Percentiles rank a stretch among this genome's conserved stretches.
Conservation (phyloP, 1,140 invertebrate genomes). For the Magallana angulata region DNA sequence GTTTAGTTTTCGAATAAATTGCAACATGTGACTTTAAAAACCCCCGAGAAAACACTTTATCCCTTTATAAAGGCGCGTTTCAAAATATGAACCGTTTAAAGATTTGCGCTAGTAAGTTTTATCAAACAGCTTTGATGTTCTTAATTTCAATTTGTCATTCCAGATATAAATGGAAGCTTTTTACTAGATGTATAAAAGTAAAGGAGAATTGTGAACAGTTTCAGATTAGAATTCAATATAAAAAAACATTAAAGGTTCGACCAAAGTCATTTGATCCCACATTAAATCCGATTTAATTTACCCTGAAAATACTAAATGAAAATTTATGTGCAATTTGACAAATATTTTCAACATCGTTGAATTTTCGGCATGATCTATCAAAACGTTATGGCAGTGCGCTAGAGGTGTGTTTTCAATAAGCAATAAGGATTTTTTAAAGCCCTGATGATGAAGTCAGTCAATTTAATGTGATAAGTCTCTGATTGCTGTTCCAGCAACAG, state of each 20-base stretch:
- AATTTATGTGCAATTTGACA: slow-evolving; percentile 23
- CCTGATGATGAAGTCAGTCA: neutral
- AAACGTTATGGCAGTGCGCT: neutral
- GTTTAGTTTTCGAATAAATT: slow-evolving; percentile 15
- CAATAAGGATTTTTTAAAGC: neutral
- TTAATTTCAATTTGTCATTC: slow-evolving; percentile 32
- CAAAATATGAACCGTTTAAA: slow-evolving; percentile 19
- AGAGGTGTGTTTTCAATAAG: neutral
- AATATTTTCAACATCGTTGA: slow-evolving; percentile 12
- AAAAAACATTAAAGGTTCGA: slow-evolving; percentile 5
- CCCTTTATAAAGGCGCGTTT: neutral
- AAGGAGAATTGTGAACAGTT: slow-evolving; percentile 13
- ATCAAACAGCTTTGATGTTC: slow-evolving; percentile 28
- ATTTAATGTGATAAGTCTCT: neutral
- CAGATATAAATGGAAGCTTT: slow-evolving; percentile 9
- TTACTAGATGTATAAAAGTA: neutral
- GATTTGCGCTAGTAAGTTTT: slow-evolving; percentile 4
- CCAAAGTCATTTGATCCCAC: neutral
- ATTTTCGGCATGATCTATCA: slow-evolving; percentile 15
- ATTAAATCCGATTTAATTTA: slow-evolving; percentile 26
- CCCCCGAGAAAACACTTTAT: neutral
- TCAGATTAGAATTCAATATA: slow-evolving; percentile 1
- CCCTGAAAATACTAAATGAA: slow-evolving; percentile 31
- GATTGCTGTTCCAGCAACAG: slow-evolving; percentile 17
- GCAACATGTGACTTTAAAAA: neutral